A percentile compares a stretch with the other conserved stretches of the same genome.
Evolutionary conservation across 2,113 vertebrate species (phyloP).

Genomic region (Oreochromis tanganicae): DNA sequence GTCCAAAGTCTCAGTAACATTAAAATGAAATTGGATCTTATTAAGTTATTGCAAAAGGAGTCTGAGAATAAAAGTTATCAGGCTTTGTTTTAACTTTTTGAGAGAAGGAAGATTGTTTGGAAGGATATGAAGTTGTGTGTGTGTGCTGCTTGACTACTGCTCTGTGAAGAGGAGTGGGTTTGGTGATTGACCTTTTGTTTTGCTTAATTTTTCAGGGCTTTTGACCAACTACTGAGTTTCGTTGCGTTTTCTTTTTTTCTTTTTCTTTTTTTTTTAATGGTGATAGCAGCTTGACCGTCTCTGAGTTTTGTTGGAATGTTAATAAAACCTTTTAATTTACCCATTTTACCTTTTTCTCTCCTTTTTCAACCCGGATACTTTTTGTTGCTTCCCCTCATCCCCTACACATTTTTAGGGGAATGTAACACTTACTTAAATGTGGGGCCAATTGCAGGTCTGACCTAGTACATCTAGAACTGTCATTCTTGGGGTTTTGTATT

Average conservation of each 20-base stretch:
- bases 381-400: background rate
- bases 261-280: background rate
- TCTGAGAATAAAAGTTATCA: background rate
- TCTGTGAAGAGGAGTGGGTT: background rate
- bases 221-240: background rate
- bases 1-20: background rate
- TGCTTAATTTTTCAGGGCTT: accelerated
- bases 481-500: background rate
- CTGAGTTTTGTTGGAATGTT: background rate
- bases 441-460: too few species aligned
- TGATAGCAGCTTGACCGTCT: background rate
- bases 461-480: too few species aligned
- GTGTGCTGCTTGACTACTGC: accelerated
- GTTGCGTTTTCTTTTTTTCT: background rate
- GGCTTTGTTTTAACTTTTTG: background rate
- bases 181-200: background rate
- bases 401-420: background rate
- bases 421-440: background rate
- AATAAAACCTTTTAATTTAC: background rate
- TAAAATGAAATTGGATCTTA: background rate
- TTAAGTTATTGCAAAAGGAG: background rate
- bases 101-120: background rate
- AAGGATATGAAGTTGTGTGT: background rate
- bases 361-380: accelerated
- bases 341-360: accelerated